A percentile compares a stretch with the other conserved stretches of the same genome.
Evolutionary conservation across 2,888 invertebrate species (phyloP).

Genomic region (Marronus borbonicus): DNA sequence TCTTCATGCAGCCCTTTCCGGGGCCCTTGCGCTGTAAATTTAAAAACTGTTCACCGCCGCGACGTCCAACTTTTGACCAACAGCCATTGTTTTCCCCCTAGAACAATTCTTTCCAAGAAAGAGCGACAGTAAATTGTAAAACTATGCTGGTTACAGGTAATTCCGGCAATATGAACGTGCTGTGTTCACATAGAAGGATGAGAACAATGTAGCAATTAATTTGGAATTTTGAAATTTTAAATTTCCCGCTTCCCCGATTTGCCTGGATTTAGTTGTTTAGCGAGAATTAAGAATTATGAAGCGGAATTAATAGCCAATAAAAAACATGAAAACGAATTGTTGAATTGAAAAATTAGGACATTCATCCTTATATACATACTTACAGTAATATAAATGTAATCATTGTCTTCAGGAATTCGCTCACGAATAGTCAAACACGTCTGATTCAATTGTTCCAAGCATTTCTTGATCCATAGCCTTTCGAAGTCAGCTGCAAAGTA

Average conservation of each 20-base stretch:
- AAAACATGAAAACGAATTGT: too few relatives aligned
- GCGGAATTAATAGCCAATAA: too few relatives aligned
- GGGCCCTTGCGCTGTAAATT: conserved; percentile 60
- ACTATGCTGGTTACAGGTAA: too few relatives aligned
- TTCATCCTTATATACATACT: not conserved
- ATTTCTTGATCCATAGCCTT: conserved; percentile 35
- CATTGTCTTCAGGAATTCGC: conserved; percentile 27
- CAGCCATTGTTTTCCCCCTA: conserved; percentile 50
- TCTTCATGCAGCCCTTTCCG: conserved; percentile 73
- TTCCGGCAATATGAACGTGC: too few relatives aligned
- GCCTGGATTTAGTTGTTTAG: too few relatives aligned
- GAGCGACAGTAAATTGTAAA: not conserved
- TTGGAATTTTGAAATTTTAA: too few relatives aligned
- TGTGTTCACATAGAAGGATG: too few relatives aligned
- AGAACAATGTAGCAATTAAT: too few relatives aligned
- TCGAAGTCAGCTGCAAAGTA: conserved; percentile 27
- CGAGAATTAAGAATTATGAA: too few relatives aligned
- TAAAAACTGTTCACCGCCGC: conserved; percentile 49
- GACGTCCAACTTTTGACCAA: conserved; percentile 51
- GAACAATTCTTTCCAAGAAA: not conserved
- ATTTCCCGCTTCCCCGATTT: too few relatives aligned
- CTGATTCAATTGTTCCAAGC: conserved; percentile 31
- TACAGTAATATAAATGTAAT: conserved; percentile 47
- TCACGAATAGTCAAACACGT: conserved; percentile 44
- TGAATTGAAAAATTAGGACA: too few relatives aligned